Percentiles rank a stretch among this genome's conserved stretches.
Conservation (phyloP, 2,888 invertebrate genomes). For the Sabatieria punctata region DNA sequence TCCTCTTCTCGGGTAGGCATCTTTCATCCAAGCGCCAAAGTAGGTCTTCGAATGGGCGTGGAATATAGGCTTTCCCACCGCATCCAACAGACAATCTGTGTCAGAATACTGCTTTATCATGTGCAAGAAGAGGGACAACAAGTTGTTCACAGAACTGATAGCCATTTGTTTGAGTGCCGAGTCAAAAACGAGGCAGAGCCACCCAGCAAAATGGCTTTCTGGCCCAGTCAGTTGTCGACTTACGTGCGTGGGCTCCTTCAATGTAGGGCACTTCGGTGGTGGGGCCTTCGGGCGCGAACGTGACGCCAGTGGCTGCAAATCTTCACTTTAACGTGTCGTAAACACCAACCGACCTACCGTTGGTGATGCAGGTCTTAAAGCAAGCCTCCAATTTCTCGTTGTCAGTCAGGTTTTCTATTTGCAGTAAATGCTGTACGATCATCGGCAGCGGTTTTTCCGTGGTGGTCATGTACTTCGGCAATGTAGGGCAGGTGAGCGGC, state of each 20-base stretch:
- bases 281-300: constrained; percentile 12
- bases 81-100: constrained; percentile 33
- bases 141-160: not conserved
- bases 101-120: constrained; percentile 6
- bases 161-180: not conserved
- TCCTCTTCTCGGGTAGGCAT: constrained; percentile 29
- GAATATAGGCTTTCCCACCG: constrained; percentile 35
- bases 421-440: not conserved
- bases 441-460: not conserved
- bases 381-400: constrained; percentile 18
- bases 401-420: constrained; percentile 3
- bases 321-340: not conserved
- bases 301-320: constrained; percentile 11
- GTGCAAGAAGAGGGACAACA: not conserved
- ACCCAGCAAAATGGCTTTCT: not conserved
- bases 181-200: not conserved
- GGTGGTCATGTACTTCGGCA: not conserved
- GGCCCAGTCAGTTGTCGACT: constrained; percentile 12
- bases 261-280: constrained; percentile 28
- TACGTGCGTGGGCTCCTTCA: constrained; percentile 28
- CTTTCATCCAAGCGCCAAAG: constrained; percentile 37
- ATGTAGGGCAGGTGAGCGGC: constrained; percentile 11
- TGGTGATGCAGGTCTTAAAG: constrained; percentile 22
- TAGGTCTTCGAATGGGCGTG: constrained; percentile 32
- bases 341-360: constrained; percentile 14